Base-by-base conservation (phyloP, 2,113 vertebrate genomes). In the Notarius quadriscutis region DNA sequence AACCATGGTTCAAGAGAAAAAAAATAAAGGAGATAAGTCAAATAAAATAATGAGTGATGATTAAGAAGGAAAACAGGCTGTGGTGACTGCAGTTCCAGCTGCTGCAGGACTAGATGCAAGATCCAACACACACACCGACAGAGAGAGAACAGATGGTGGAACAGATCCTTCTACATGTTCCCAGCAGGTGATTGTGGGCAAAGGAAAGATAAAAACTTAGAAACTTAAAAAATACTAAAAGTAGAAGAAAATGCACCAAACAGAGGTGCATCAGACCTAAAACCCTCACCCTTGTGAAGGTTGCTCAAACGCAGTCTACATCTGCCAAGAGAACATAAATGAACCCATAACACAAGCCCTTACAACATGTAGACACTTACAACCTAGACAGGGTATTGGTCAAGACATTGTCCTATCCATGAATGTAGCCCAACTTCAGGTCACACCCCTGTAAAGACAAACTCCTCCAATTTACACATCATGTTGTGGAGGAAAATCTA, bases 381-480 rank as follows among this genome's bases (percentile, higher is more conserved):
- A 7, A 77, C 74, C 48, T n/a, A 53, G 22, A 77, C 50, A 74
- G 41, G 8, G 71, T 34, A 48, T 6, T 53, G 74, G 48, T 4
- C 48, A 51, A 77, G 10, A 77, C 74, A 79, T 9, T 4, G 25
- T 57, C 25, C n/a, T 51, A 18, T 79, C 51, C 14, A 27, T 55
- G 50, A 53, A 51, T 78, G 75, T 14, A 77, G 75, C 75, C 53
- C 48, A n/a, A 75, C 10, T 77, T 77, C 74, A 77, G 20, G 74
- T 77, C 74, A 25, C 2, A 77, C 22, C 53, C 77, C 77, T 79
- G 77, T 27, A 27, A 79, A 57, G 74, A 77, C 74, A 79, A 57
- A 79, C 51, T 30, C 77, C n/a, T 2, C 14, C 51, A 0, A 7
- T 57, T 79, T 30, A 79, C 25, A 27, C 7, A 1, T 18, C 12